Base-by-base conservation (phyloP, 1,140 invertebrate species). In the Calosoma granatense region DNA sequence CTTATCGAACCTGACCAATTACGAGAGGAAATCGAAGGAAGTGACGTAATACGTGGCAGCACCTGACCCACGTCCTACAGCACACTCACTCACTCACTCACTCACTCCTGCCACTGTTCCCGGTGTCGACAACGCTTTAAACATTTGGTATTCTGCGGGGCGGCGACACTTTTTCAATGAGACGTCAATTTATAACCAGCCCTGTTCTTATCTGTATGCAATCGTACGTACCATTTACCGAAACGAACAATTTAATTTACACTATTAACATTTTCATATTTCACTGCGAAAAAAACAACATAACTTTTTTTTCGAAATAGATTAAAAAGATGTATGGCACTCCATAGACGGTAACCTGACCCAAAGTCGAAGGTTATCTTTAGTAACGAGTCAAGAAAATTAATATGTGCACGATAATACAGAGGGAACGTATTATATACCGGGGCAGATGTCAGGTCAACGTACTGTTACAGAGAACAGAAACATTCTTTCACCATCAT, bases 1-100 rank as follows among this genome's bases (percentile, higher is more conserved):
- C 41, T 47, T 47, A 47, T 47, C 41, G 41, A 47, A 47, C 41
- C 41, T 47, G 41, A 47, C 41, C 41, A 47, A 47, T 47, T 47
- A 47, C 41, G 9, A 47, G 41, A 47, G 41, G 41, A 47, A 47
- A 47, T 47, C 41, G 41, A 47, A 47, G 41, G 41, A 47, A 47
- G 41, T 47, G 41, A 47, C 41, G 41, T 47, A 47, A 47, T 47
- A 47, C 9, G 41, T 47, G 41, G 41, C 41, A 47, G 41, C 15
- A 47, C 41, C 41, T 47, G 41, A 47, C 41, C 41, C 41, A 17
- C 15, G 41, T 17, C 41, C 9, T n/a, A n/a, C n/a, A n/a, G n/a
- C n/a, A n/a, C n/a, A n/a, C n/a, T n/a, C n/a, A n/a, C n/a, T n/a
- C n/a, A n/a, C n/a, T n/a, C n/a, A n/a, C n/a, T n/a, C n/a, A n/a